These are phyloP conservation scores for Phoenicopterus ruber DNA, from an alignment of 2,113 vertebrate species.

Conservation along the genomic window DNA sequence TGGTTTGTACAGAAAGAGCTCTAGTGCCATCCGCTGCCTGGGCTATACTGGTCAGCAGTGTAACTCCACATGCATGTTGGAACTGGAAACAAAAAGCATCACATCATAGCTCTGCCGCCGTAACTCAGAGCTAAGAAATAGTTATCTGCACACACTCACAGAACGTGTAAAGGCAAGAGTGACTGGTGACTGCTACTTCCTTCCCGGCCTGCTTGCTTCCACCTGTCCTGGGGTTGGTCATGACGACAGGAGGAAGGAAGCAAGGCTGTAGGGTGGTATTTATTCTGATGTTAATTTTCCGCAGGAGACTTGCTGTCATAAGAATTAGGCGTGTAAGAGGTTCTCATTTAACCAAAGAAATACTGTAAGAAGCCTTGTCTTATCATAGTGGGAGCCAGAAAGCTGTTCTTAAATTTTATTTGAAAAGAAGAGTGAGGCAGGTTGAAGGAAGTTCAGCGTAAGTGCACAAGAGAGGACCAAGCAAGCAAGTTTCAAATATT, in stretches of 20 bases:
- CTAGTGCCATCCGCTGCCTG: neutral
- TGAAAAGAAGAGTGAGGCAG: neutral
- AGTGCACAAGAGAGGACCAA: neutral
- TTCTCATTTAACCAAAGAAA: constrained; percentile 51
- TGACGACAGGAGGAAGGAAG: neutral
- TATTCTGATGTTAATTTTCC: neutral
- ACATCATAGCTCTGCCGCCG: neutral
- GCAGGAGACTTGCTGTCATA: neutral
- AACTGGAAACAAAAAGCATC: neutral
- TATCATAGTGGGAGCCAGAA: neutral
- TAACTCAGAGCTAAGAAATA: neutral
- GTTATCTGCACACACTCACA: neutral
- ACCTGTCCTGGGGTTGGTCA: neutral
- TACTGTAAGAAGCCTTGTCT: neutral
- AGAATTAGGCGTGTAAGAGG: neutral
- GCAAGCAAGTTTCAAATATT: neutral
- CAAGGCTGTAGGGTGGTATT: neutral
- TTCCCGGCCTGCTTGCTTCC: neutral
- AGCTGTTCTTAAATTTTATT: neutral
- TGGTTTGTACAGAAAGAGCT: constrained; percentile 3
- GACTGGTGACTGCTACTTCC: neutral
- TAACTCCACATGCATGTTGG: neutral
- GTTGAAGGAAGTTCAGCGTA: neutral
- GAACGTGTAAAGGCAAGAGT: neutral
- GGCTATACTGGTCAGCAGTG: neutral